Conservation (phyloP, 2,113 vertebrate genomes). For the Varanus salvator region DNA sequence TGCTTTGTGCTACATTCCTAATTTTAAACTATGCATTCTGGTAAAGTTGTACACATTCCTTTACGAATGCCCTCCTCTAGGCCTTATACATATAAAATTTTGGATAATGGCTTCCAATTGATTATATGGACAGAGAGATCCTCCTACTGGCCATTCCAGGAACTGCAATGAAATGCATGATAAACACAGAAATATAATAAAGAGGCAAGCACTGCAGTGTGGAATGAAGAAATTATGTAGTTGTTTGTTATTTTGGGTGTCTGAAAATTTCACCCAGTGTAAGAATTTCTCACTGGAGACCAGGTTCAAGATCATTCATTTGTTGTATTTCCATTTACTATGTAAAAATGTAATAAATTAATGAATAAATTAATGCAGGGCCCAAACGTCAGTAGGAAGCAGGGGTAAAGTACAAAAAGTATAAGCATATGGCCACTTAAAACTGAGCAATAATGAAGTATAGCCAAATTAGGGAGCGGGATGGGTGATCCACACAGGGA, state of each 20-base stretch:
- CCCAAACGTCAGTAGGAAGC: too few species aligned
- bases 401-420: too few species aligned
- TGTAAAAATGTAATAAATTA: too few species aligned
- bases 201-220: neutral
- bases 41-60: neutral
- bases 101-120: neutral
- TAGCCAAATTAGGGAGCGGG: too few species aligned
- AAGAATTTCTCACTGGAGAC: too few species aligned
- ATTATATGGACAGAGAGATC: slow-evolving; percentile 27
- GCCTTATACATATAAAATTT: rapidly evolving
- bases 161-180: neutral
- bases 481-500: neutral
- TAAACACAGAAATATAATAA: neutral
- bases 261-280: too few species aligned
- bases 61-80: neutral
- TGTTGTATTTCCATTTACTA: too few species aligned
- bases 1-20: neutral
- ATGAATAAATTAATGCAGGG: too few species aligned
- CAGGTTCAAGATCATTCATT: too few species aligned
- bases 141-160: slow-evolving; percentile 13
- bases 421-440: too few species aligned
- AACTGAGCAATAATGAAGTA: too few species aligned
- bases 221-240: neutral
- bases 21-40: neutral
- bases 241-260: neutral